Percentiles rank a stretch among this genome's conserved stretches.
phyloP scores from a whole-genome alignment of 2,797 vertebrate species.

The Sebastes minor region DNA sequence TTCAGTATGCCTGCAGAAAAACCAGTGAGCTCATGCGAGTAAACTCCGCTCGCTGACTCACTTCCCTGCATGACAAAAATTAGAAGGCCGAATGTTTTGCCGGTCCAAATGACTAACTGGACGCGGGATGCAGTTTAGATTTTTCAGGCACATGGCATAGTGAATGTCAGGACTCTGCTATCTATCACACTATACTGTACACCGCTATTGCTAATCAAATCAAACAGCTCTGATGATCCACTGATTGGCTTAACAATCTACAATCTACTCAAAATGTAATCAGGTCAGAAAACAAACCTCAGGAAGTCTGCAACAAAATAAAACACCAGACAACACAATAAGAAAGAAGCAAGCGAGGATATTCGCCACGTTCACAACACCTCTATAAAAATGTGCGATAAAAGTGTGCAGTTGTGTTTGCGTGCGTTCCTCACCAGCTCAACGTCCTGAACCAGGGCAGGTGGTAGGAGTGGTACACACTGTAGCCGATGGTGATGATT shows the following conservation, averaged over 20 bases:
- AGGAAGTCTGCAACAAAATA: slow-evolving; percentile 67
- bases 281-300: slow-evolving; percentile 66
- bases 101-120: not conserved
- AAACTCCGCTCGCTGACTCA: not conserved
- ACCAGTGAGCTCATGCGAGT: not conserved
- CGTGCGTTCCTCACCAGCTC: slow-evolving; percentile 89
- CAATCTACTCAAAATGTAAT: slow-evolving; percentile 20
- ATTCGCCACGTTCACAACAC: not conserved
- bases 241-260: slow-evolving; percentile 42
- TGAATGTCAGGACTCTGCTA: slow-evolving; percentile 21
- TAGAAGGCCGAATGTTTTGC: not conserved
- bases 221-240: slow-evolving; percentile 11
- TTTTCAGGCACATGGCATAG: slow-evolving; percentile 27
- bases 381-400: not conserved
- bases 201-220: slow-evolving; percentile 24
- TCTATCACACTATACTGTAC: slow-evolving; percentile 15
- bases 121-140: not conserved
- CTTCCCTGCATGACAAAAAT: not conserved
- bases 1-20: slow-evolving; percentile 43
- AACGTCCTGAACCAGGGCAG: slow-evolving; percentile 98
- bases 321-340: slow-evolving; percentile 40
- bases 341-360: not conserved
- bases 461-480: slow-evolving; percentile 94
- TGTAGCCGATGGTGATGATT: slow-evolving; percentile 98
- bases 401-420: not conserved